phyloP scores from a whole-genome alignment of 2,888 invertebrate species.

The Hylaea fasciaria region DNA sequence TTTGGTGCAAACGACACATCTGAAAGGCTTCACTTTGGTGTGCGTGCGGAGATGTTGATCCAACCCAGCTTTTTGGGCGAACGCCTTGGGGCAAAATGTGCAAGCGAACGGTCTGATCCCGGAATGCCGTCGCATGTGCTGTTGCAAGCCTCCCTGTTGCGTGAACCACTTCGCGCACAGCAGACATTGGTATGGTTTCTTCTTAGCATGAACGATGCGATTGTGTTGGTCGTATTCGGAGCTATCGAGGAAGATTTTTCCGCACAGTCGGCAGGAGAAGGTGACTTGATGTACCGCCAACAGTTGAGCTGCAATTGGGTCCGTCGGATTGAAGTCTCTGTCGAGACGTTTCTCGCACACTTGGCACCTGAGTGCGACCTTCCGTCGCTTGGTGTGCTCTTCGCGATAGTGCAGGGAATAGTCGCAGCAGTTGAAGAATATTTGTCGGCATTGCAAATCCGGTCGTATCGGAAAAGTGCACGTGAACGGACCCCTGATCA shows the following conservation, averaged over 20 bases:
- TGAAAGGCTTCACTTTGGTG: constrained; percentile 78
- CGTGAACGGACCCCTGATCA: constrained; percentile 74
- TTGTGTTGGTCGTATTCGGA: constrained; percentile 71
- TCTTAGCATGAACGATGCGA: constrained; percentile 69
- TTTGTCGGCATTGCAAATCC: constrained; percentile 72
- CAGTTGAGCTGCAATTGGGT: constrained; percentile 48
- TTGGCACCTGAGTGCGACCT: constrained; percentile 77
- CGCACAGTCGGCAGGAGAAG: constrained; percentile 69
- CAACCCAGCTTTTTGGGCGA: constrained; percentile 78
- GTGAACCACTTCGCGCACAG: constrained; percentile 77
- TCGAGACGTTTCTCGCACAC: constrained; percentile 79
- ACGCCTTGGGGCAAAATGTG: constrained; percentile 74
- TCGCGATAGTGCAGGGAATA: constrained; percentile 79
- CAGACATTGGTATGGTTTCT: constrained; percentile 74
- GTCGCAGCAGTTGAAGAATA: constrained; percentile 79
- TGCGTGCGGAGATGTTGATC: constrained; percentile 80
- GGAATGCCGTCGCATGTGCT: constrained; percentile 80
- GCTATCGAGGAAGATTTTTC: constrained; percentile 64
- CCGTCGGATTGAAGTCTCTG: constrained; percentile 54
- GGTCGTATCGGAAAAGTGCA: constrained; percentile 75
- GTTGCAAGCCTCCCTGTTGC: constrained; percentile 77
- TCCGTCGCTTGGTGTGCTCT: constrained; percentile 78
- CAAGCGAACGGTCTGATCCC: constrained; percentile 76
- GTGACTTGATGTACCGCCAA: constrained; percentile 50
- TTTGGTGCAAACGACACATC: constrained; percentile 76